Conservation (phyloP, 2,888 invertebrate genomes). For the Lagria hirta region DNA sequence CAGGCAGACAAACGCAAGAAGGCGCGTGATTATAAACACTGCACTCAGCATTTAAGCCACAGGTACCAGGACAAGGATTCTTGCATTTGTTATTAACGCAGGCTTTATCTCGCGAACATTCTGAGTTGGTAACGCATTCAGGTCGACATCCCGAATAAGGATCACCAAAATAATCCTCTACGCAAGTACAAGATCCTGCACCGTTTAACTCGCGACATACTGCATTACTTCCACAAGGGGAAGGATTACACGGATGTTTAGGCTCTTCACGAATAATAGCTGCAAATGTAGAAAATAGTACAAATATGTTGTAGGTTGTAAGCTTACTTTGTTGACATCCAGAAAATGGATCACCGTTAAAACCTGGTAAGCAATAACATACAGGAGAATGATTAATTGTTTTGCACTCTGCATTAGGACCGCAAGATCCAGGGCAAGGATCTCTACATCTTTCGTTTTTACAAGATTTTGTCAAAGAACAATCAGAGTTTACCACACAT, state of each 20-base stretch:
- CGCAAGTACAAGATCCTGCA: conserved; percentile 79
- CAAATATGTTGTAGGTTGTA: not conserved
- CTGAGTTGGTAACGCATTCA: conserved; percentile 85
- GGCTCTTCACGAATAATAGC: conserved; percentile 34
- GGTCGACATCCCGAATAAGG: conserved; percentile 84
- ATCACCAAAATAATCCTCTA: conserved; percentile 81
- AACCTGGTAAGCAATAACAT: conserved; percentile 70
- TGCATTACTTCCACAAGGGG: conserved; percentile 86
- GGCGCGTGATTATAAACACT: conserved; percentile 81
- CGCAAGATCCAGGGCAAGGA: conserved; percentile 76
- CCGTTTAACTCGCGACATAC: conserved; percentile 79
- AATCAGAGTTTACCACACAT: conserved; percentile 73
- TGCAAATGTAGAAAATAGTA: conserved; percentile 8
- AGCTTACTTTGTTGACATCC: conserved; percentile 62
- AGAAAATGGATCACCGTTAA: conserved; percentile 78
- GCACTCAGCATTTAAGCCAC: conserved; percentile 82
- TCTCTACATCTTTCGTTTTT: conserved; percentile 71
- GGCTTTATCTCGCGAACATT: conserved; percentile 74
- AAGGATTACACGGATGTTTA: conserved; percentile 68
- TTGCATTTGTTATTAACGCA: conserved; percentile 83
- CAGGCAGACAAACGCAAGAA: conserved; percentile 71
- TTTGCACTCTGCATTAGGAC: conserved; percentile 69
- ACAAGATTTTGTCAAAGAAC: conserved; percentile 70
- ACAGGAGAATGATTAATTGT: conserved; percentile 72
- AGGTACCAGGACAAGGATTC: conserved; percentile 80